Evolutionary conservation across 1,140 invertebrate species (phyloP), one percentile per base, ranked within the genome.

Genomic region (Leptinotarsa lineolata): DNA sequence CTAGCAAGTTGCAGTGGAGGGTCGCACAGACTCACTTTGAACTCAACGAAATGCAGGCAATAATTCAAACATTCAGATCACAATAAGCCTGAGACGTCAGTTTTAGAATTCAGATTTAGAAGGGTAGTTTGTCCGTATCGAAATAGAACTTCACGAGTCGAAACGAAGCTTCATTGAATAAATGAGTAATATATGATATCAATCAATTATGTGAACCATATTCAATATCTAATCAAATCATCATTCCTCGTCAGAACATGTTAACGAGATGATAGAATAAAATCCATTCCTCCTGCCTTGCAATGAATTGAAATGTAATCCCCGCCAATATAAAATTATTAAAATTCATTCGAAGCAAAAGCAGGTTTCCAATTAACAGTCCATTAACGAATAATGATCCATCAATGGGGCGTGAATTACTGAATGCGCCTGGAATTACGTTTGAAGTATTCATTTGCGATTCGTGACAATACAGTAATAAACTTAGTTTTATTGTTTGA

Each of bases 401-500:
- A 60, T 73, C 72, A 68, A 68, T 73, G n/a, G 46, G 54, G 30
- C 24, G 64, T 46, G 44, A 72, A 72, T 72, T 65, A 24, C 22
- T 68, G 64, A 68, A 67, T 73, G 66, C 72, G 30, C 16, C 54
- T 60, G 64, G 65, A 60, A 67, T 59, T 67, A 67, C 64, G 64
- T 68, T 66, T 77, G 48, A 70, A 77, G 70, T 72, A 72, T 75
- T 73, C 76, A 75, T 72, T 77, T 73, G 65, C 66, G 69, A 75
- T 72, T 60, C 76, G 76, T 75, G 76, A 77, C 76, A 75, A 77
- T 75, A 66, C 58, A 68, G 76, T 70, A 75, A 77, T 77, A 77
- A 77, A 75, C 70, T 75, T 72, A 75, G 71, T 73, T 77, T 77
- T 77, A 77, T 75, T 77, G 74, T 74, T 67, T 75, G 70, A 77